Percentiles rank a stretch among this genome's conserved stretches.
phyloP scores from a whole-genome alignment of 2,888 invertebrate species.

The Athalia rosae region DNA sequence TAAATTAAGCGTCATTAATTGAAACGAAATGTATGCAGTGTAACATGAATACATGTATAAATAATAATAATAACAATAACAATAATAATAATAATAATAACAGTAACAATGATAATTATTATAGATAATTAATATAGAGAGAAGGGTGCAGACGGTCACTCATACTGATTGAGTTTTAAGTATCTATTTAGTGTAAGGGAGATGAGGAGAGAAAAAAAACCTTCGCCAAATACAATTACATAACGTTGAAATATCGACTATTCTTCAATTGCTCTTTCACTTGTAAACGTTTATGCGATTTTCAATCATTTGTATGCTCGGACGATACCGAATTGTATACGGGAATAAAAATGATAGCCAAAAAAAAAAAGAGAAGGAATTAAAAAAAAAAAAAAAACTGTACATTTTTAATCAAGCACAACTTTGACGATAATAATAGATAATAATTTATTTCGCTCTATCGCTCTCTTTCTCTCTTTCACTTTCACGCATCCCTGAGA shows the following conservation, averaged over 20 bases:
- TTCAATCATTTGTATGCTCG: constrained; percentile 25
- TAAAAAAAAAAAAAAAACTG: too few relatives aligned
- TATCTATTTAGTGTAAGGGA: background rate
- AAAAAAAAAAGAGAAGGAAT: too few relatives aligned
- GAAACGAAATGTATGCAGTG: constrained; percentile 5
- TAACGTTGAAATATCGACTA: background rate
- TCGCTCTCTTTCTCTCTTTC: background rate
- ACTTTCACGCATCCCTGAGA: background rate
- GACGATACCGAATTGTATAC: constrained; percentile 16
- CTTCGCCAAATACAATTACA: background rate
- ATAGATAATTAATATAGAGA: constrained; percentile 1
- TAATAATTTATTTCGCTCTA: background rate
- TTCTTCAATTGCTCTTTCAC: background rate
- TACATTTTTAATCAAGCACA: background rate
- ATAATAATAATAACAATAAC: background rate
- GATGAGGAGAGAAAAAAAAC: background rate
- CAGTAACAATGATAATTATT: background rate
- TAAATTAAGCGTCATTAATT: background rate
- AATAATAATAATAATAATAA: background rate
- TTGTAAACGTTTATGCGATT: background rate
- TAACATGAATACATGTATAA: background rate
- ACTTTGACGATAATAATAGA: background rate
- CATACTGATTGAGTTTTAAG: constrained; percentile 17
- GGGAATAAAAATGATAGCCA: too few relatives aligned
- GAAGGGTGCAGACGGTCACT: constrained; percentile 42